Conservation (phyloP, 2,888 invertebrate genomes). For the Agrochola circellaris region DNA sequence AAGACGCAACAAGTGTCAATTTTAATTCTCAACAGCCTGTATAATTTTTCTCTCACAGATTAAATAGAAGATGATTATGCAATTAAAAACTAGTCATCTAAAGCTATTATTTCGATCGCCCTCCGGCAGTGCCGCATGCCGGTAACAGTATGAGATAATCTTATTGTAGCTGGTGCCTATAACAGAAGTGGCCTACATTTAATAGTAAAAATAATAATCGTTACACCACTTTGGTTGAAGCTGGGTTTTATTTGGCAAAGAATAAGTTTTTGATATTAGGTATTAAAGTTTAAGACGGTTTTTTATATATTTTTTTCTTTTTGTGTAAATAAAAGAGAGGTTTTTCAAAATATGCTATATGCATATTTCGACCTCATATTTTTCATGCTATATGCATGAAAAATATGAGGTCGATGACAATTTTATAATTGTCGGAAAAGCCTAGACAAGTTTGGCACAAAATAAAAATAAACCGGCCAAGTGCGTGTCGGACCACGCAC, state of each 20-base stretch:
- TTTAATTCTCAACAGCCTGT: background rate
- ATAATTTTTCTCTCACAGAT: background rate
- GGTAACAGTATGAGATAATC: slow-evolving; percentile 33
- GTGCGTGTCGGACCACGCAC: too few species aligned
- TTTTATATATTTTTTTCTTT: background rate
- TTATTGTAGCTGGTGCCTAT: background rate
- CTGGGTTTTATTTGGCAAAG: slow-evolving; percentile 4
- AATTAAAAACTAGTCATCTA: slow-evolving; percentile 31
- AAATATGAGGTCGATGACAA: background rate
- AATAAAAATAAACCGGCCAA: too few species aligned
- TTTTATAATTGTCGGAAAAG: background rate
- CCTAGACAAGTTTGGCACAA: background rate
- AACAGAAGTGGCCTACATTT: slow-evolving; percentile 29
- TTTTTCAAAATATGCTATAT: too few species aligned
- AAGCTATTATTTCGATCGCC: slow-evolving; percentile 30
- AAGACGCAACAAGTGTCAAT: background rate
- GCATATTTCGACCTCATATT: too few species aligned
- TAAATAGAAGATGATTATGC: slow-evolving; percentile 29
- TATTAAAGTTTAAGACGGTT: background rate
- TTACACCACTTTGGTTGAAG: slow-evolving; percentile 35
- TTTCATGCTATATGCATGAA: too few species aligned
- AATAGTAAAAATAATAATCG: slow-evolving; percentile 3
- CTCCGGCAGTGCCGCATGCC: slow-evolving; percentile 16
- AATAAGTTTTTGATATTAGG: background rate
- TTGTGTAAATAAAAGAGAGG: background rate